These are phyloP conservation scores for Stenchaetothrips biformis DNA, from an alignment of 2,888 invertebrate genomes.

Conservation along the genomic window DNA sequence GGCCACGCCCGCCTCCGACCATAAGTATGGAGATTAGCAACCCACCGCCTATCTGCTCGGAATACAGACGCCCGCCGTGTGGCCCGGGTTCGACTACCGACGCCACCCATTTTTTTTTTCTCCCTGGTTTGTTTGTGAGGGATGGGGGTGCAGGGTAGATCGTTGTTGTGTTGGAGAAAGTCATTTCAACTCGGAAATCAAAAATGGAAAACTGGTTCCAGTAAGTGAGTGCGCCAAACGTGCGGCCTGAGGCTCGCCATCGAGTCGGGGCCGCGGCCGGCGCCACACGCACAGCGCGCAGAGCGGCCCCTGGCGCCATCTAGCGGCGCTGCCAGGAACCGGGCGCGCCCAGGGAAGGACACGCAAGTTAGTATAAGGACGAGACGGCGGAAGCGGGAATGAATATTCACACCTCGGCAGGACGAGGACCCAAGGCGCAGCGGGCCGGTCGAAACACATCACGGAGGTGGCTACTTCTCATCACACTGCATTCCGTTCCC, in stretches of 20 bases:
- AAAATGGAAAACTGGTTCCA: too few species aligned
- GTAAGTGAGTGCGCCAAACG: too few species aligned
- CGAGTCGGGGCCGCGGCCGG: too few species aligned
- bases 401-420: background rate
- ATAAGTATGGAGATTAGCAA: background rate
- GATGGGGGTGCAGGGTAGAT: too few species aligned
- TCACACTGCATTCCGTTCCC: too few species aligned
- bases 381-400: background rate
- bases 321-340: background rate
- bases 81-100: background rate
- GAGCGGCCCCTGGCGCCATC: background rate
- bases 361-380: slow-evolving; percentile 9
- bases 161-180: too few species aligned
- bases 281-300: too few species aligned
- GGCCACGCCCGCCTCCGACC: background rate
- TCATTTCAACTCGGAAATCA: too few species aligned
- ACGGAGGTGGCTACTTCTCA: background rate
- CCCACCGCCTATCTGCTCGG: too few species aligned
- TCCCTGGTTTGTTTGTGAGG: too few species aligned
- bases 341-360: background rate
- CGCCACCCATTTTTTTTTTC: background rate
- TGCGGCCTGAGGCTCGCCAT: too few species aligned
- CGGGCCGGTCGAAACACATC: background rate
- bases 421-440: background rate
- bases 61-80: too few species aligned